phyloP scores from a whole-genome alignment of 1,140 invertebrate genomes.

The Stegodyphus mimosarum region DNA sequence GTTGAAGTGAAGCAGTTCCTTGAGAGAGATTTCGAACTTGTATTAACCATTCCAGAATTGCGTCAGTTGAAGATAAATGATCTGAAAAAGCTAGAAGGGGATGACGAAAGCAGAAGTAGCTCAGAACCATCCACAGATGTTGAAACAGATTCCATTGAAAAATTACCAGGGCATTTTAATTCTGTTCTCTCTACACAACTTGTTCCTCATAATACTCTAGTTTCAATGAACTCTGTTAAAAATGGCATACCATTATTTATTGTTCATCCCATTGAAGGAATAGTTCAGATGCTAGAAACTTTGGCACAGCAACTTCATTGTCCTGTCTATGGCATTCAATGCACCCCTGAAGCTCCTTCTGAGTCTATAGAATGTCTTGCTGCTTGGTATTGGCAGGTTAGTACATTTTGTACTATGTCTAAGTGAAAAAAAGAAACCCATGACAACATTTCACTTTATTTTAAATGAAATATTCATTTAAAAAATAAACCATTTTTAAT shows the following conservation, averaged over 20 bases:
- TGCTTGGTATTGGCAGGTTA: constrained; percentile 79
- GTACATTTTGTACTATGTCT: constrained; percentile 28
- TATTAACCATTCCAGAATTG: constrained; percentile 90
- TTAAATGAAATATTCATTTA: too few relatives aligned
- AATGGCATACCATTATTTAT: constrained; percentile 75
- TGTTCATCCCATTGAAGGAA: constrained; percentile 93
- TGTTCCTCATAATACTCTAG: constrained; percentile 69
- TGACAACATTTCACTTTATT: too few relatives aligned
- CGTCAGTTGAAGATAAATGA: constrained; percentile 81
- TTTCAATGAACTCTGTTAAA: constrained; percentile 69
- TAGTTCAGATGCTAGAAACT: constrained; percentile 76
- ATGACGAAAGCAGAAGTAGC: constrained; percentile 37
- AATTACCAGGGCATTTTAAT: constrained; percentile 18
- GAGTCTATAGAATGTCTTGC: constrained; percentile 80
- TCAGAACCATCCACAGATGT: neutral
- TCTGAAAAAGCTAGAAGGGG: constrained; percentile 76
- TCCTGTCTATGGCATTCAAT: constrained; percentile 91
- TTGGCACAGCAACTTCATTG: constrained; percentile 78
- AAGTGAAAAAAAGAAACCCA: too few relatives aligned
- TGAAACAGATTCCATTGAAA: constrained; percentile 63
- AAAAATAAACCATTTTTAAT: too few relatives aligned
- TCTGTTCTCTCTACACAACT: neutral
- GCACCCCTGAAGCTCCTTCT: constrained; percentile 78
- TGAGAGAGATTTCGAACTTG: constrained; percentile 90
- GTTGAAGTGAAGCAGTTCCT: constrained; percentile 97